phyloP scores from a whole-genome alignment of 2,113 vertebrate species.

The Tapirus terrestris region DNA sequence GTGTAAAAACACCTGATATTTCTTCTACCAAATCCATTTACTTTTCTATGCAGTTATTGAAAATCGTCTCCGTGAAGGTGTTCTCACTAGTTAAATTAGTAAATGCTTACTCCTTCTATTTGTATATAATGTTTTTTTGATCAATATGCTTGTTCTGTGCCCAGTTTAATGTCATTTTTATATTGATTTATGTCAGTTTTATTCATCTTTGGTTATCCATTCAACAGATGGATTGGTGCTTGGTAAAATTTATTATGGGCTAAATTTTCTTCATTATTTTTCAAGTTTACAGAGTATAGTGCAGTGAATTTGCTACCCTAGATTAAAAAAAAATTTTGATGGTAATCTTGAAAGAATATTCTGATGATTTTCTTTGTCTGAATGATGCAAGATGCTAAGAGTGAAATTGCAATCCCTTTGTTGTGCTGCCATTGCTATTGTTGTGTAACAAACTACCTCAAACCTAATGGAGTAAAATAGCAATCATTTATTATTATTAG shows the following conservation, averaged over 20 bases:
- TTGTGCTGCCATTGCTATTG: background rate
- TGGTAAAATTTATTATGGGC: background rate
- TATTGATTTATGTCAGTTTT: background rate
- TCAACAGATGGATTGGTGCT: background rate
- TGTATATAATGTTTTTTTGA: background rate
- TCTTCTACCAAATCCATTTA: background rate
- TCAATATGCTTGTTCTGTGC: background rate
- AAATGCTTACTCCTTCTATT: background rate
- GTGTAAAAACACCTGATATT: background rate
- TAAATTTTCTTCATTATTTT: conserved; percentile 27
- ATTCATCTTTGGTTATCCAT: background rate
- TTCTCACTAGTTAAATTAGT: background rate
- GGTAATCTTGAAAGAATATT: conserved; percentile 12
- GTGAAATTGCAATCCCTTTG: background rate
- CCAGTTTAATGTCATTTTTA: background rate
- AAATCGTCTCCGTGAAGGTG: background rate
- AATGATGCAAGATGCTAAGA: background rate
- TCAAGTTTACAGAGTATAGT: background rate
- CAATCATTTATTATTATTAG: background rate
- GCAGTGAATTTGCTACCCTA: background rate
- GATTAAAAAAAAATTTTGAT: background rate
- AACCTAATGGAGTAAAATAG: background rate
- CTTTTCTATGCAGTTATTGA: background rate
- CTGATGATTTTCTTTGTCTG: background rate
- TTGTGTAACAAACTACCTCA: background rate